phyloP scores from a whole-genome alignment of 2,888 invertebrate genomes.

The Eremobia ochroleuca region DNA sequence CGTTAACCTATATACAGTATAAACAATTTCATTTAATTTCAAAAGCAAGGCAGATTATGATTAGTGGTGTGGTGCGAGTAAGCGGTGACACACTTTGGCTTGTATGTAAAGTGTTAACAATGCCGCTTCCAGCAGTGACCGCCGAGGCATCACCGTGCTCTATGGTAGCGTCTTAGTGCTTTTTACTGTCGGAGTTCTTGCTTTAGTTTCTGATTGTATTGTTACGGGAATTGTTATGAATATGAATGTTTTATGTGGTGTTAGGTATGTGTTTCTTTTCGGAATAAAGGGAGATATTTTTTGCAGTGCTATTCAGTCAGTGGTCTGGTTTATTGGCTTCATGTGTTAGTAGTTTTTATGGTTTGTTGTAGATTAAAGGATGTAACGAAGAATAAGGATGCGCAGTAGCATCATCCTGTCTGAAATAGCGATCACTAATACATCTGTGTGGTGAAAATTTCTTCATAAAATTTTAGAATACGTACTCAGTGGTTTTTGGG shows the following conservation, averaged over 20 bases:
- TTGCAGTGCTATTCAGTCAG: neutral
- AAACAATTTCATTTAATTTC: too few species aligned
- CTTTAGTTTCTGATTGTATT: slow-evolving; percentile 56
- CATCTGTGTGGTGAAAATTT: neutral
- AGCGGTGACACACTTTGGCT: too few species aligned
- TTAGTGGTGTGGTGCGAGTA: too few species aligned
- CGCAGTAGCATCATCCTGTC: neutral
- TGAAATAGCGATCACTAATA: neutral
- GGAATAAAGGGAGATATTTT: neutral
- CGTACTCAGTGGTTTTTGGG: neutral
- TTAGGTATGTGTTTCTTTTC: slow-evolving; percentile 6
- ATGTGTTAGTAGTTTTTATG: neutral
- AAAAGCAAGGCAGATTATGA: neutral
- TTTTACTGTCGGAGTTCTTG: slow-evolving; percentile 69
- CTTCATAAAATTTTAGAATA: neutral
- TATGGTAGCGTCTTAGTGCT: slow-evolving; percentile 66
- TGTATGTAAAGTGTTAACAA: neutral
- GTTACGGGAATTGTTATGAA: slow-evolving; percentile 34
- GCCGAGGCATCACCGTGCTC: neutral
- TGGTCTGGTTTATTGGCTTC: neutral
- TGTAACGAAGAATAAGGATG: neutral
- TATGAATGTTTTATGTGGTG: slow-evolving; percentile 22
- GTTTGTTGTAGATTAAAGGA: neutral
- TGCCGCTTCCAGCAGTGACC: neutral
- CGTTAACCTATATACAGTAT: too few species aligned